phyloP scores from a whole-genome alignment of 2,113 vertebrate genomes.

The Onychostruthus taczanowskii region DNA sequence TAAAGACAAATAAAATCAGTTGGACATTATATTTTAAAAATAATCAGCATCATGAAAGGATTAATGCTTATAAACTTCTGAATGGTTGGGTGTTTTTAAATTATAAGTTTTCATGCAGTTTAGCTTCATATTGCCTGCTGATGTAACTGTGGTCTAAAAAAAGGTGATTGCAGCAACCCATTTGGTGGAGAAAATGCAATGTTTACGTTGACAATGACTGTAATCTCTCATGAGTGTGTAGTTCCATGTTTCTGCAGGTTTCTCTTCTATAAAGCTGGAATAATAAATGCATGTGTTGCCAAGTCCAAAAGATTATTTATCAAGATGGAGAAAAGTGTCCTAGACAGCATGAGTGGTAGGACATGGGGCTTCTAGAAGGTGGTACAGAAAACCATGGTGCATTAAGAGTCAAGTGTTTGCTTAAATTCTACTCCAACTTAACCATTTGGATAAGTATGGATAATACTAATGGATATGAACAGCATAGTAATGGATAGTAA shows the following conservation, averaged over 20 bases:
- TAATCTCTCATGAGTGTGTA: background rate
- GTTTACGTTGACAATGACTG: background rate
- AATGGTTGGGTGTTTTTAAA: background rate
- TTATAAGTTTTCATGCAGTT: background rate
- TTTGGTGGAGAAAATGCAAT: background rate
- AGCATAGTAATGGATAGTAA: background rate
- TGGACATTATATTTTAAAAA: background rate
- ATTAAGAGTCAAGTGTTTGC: background rate
- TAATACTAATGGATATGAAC: background rate
- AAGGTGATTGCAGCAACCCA: background rate
- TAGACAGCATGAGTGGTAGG: background rate
- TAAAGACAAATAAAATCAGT: background rate
- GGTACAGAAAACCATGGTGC: background rate
- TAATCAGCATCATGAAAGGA: background rate
- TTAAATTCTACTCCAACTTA: background rate
- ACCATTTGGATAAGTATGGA: background rate
- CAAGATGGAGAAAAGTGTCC: background rate
- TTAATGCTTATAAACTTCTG: background rate
- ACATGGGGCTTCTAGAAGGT: accelerated
- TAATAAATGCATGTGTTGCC: background rate
- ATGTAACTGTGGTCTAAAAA: background rate
- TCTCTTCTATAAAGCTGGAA: background rate
- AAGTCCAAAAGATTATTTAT: background rate
- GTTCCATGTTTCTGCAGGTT: background rate
- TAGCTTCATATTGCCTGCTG: background rate